phyloP scores from a whole-genome alignment of 2,797 vertebrate genomes.

The Potorous gilbertii region DNA sequence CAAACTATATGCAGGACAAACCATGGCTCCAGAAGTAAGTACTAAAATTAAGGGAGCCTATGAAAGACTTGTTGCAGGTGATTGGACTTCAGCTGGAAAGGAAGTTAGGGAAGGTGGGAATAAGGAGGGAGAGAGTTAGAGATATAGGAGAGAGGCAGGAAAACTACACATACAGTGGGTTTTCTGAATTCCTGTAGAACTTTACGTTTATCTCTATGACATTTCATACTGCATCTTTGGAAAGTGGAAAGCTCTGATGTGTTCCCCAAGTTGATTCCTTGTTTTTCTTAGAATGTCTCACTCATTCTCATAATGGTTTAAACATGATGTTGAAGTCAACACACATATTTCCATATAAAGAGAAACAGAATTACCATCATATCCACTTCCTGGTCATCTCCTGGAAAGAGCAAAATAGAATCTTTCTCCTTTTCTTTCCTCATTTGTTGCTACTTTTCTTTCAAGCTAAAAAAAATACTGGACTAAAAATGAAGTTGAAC shows the following conservation, averaged over 20 bases:
- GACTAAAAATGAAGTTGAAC: background rate
- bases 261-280: background rate
- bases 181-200: background rate
- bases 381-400: slow-evolving; percentile 71
- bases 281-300: background rate
- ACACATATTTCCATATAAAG: rapidly evolving
- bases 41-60: no score
- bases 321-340: background rate
- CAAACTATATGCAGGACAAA: no score
- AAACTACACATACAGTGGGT: background rate
- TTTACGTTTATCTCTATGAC: background rate
- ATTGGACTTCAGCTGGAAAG: background rate
- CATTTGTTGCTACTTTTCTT: slow-evolving; percentile 36
- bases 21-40: no score
- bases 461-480: slow-evolving; percentile 53
- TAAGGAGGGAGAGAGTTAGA: background rate
- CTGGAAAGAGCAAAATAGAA: background rate
- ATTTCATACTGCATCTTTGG: slow-evolving; percentile 30
- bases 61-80: background rate
- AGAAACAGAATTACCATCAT: slow-evolving; percentile 56
- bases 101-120: background rate
- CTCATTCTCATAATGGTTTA: slow-evolving; percentile 61
- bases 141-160: background rate
- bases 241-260: background rate
- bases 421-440: slow-evolving; percentile 29